Conservation (phyloP, 2,888 invertebrate species). For the Petrolisthes cinctipes region DNA sequence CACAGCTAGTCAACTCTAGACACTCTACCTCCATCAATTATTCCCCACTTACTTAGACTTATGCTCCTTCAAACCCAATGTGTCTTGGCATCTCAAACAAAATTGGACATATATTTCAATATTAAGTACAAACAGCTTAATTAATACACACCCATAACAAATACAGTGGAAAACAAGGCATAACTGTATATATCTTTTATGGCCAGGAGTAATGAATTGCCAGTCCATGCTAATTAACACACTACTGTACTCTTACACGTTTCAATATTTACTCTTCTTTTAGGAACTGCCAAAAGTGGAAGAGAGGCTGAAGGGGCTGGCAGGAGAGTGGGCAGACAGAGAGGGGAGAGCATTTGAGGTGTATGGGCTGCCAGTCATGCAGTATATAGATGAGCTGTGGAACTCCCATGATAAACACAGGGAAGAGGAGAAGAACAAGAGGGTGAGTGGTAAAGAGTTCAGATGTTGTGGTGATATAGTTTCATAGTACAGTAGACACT, state of each 20-base stretch:
- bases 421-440: constrained; percentile 44
- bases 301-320: constrained; percentile 16
- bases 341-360: constrained; percentile 33
- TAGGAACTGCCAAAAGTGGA: constrained; percentile 50
- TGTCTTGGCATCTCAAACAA: background rate
- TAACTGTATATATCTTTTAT: background rate
- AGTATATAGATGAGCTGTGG: constrained; percentile 41
- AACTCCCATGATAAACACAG: constrained; percentile 25
- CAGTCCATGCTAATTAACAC: background rate
- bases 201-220: background rate
- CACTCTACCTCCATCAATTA: background rate
- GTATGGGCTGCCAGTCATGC: constrained; percentile 27
- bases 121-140: too few species aligned
- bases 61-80: background rate
- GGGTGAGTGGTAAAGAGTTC: constrained; percentile 10
- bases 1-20: background rate
- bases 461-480: too few species aligned
- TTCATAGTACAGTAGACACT: too few species aligned
- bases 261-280: background rate
- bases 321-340: constrained; percentile 16
- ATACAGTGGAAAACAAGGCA: background rate
- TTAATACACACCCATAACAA: background rate
- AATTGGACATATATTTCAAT: background rate
- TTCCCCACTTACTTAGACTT: background rate
- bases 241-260: background rate